Evolutionary conservation across 2,113 vertebrate genomes (phyloP).

Genomic region (Amblyopsis rosae): DNA sequence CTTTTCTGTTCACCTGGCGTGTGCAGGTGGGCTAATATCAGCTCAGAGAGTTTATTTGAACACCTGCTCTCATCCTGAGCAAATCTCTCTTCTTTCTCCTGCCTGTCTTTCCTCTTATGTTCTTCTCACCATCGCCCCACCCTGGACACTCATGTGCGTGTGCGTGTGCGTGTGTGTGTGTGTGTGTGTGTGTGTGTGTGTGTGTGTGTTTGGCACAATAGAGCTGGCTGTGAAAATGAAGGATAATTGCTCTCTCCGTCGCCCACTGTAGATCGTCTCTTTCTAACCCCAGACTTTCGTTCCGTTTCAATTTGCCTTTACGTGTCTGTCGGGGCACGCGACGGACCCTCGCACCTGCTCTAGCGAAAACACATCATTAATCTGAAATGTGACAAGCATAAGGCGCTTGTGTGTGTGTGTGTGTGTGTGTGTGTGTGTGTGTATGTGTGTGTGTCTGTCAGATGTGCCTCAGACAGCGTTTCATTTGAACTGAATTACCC

Average conservation of each 20-base stretch:
- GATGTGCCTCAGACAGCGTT: constrained; percentile 15
- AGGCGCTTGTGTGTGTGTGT: not conserved
- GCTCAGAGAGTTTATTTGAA: constrained; percentile 75
- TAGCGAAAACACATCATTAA: not conserved
- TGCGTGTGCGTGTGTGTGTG: too few relatives aligned
- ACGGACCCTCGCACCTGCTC: too few relatives aligned
- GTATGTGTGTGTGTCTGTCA: constrained; percentile 16
- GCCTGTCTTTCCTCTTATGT: not conserved
- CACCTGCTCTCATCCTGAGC: constrained; percentile 72
- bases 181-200: too few relatives aligned
- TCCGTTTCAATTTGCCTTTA: too few relatives aligned
- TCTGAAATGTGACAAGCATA: not conserved
- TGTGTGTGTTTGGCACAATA: too few relatives aligned
- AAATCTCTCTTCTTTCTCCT: constrained; percentile 10
- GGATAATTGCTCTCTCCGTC: too few relatives aligned
- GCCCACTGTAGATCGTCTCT: too few relatives aligned
- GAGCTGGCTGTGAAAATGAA: too few relatives aligned
- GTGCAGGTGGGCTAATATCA: constrained; percentile 60
- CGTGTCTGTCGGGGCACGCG: too few relatives aligned
- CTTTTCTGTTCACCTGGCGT: constrained; percentile 53
- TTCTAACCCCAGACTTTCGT: too few relatives aligned
- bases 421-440: not conserved
- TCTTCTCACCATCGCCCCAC: not conserved
- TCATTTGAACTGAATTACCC: constrained; percentile 52
- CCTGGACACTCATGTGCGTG: too few relatives aligned